Base-by-base conservation (phyloP, 2,797 vertebrate species). In the Gymnothorax javanicus region DNA sequence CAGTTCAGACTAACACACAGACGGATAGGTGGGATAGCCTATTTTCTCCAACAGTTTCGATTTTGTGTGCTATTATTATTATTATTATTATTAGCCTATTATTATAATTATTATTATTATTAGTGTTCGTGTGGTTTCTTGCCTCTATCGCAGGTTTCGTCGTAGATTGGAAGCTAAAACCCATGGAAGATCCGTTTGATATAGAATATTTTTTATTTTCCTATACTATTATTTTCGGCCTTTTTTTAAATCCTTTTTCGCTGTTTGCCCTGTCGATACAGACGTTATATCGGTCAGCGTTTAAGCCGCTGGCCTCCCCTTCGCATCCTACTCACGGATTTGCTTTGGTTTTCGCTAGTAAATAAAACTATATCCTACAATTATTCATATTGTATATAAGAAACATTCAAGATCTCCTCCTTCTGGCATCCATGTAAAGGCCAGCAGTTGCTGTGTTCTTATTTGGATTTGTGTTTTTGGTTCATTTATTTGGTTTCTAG, bases 401-500 rank as follows among this genome's bases (percentile, higher is more conserved):
- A 92, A 92, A 87, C 79, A 88, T 69, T 89, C 73, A 75, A 88
- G 87, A 88, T 60, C 50, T 84, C 85, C 84, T 77, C 87, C 84
- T 87, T 77, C 88, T 87, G 88, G 84, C 88, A 69, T 87, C 88
- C 86, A 88, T 90, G 86, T 84, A 85, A 94, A 93, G 90, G 89
- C 91, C 91, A 88, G 88, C 84, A 91, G 90, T 92, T 89, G 15
- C 69, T 87, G 84, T 86, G 87, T 87, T 90, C 89, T 93, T 94
- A 93, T 93, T 92, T 93, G 91, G 92, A 91, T 93, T 86, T 90
- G 89, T 92, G 92, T 90, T 93, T 95, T 95, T 94, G 94, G 94
- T 94, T 92, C 92, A 86, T 93, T 93, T 89, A 93, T 95, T 94
- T 94, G 95, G 93, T 95, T 86, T 92, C 84, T 93, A 94, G 93